Percentiles rank a stretch among this genome's conserved stretches.
Evolutionary conservation across 2,113 vertebrate species (phyloP).

Genomic region (Oreocharis arfaki): DNA sequence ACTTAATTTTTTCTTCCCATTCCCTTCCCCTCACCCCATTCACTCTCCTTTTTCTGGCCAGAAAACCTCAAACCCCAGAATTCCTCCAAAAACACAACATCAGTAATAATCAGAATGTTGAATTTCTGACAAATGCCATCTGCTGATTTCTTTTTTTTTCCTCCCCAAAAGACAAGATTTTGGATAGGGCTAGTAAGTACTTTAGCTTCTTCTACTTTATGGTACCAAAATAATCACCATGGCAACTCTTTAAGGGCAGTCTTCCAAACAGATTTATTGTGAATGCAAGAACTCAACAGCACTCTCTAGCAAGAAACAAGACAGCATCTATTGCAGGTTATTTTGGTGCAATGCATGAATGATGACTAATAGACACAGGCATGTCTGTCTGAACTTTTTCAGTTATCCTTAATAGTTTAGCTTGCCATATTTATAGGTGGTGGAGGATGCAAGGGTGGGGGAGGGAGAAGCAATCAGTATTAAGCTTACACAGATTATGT

Average conservation of each 20-base stretch:
- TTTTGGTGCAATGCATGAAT: conserved; percentile 32
- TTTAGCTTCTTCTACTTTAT: conserved; percentile 73
- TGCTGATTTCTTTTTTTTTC: conserved; percentile 65
- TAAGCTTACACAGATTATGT: conserved; percentile 1
- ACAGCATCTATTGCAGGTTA: conserved; percentile 9
- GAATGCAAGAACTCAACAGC: conserved; percentile 71
- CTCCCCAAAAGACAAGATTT: conserved; percentile 68
- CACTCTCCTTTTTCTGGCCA: neutral
- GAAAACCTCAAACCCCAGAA: conserved; percentile 25
- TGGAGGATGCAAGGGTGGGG: neutral
- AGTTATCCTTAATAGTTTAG: conserved; percentile 32
- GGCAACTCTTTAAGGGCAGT: conserved; percentile 72
- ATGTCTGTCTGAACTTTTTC: conserved; percentile 19
- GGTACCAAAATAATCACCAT: conserved; percentile 79
- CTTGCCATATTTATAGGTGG: conserved; percentile 36
- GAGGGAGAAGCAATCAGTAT: neutral
- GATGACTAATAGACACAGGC: conserved; percentile 27
- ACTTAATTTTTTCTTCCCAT: neutral
- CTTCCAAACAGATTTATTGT: conserved; percentile 74
- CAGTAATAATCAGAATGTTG: conserved; percentile 70
- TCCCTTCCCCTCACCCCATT: neutral
- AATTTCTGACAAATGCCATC: conserved; percentile 79
- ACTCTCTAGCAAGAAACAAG: conserved; percentile 66
- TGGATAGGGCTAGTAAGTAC: conserved; percentile 73
- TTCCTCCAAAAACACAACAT: conserved; percentile 15